phyloP scores from a whole-genome alignment of 2,113 vertebrate species.

The Fukomys damarensis region DNA sequence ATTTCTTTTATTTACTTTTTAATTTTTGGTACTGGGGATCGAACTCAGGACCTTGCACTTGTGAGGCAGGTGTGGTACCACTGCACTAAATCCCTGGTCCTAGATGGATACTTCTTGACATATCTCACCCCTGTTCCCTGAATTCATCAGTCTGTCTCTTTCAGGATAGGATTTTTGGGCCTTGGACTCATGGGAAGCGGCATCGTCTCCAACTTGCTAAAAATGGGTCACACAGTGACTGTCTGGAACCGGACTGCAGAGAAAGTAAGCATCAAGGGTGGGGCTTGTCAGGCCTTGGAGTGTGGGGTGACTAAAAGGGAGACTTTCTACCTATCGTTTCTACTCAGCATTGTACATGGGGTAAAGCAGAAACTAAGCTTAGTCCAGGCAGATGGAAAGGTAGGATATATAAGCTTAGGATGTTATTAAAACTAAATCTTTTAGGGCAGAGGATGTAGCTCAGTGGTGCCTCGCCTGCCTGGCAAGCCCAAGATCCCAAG shows the following conservation, averaged over 20 bases:
- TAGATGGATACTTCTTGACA: background rate
- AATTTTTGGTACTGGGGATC: too few relatives aligned
- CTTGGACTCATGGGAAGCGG: slow-evolving; percentile 98
- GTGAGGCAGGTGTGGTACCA: too few relatives aligned
- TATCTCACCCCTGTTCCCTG: background rate
- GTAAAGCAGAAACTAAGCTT: background rate
- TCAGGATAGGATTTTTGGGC: slow-evolving; percentile 98
- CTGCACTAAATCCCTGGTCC: too few relatives aligned
- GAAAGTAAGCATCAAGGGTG: slow-evolving; percentile 89
- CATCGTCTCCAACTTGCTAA: slow-evolving; percentile 97
- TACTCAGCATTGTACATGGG: background rate
- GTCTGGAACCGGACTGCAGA: slow-evolving; percentile 99
- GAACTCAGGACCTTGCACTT: too few relatives aligned
- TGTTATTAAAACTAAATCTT: background rate
- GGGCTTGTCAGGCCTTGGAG: background rate
- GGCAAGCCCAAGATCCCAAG: too few relatives aligned
- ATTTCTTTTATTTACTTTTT: too few relatives aligned
- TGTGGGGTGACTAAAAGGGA: background rate
- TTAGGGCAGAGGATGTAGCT: too few relatives aligned
- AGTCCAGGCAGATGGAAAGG: background rate
- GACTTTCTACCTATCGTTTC: background rate
- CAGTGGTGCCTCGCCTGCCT: too few relatives aligned
- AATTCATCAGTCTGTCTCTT: slow-evolving; percentile 57
- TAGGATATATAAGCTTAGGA: background rate
- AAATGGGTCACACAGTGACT: slow-evolving; percentile 98